Evolutionary conservation across 2,888 invertebrate genomes (phyloP).

Genomic region (Coecobrya sp.): DNA sequence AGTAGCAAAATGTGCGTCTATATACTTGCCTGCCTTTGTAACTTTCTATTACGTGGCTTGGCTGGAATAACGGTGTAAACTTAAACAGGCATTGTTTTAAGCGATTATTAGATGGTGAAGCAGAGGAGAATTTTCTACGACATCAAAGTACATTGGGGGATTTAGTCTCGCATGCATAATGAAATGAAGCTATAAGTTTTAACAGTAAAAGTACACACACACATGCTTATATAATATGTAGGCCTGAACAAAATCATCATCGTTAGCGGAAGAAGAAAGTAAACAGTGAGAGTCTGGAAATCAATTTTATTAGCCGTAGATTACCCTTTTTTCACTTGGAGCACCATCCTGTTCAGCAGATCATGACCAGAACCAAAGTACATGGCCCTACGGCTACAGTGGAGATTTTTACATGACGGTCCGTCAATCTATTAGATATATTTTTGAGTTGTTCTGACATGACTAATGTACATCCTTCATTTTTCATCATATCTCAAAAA

Average conservation of each 20-base stretch:
- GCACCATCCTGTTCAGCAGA: conserved; percentile 21
- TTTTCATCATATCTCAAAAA: conserved; percentile 57
- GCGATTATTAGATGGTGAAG: conserved; percentile 3
- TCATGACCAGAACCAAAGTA: conserved; percentile 21
- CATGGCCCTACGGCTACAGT: conserved; percentile 4
- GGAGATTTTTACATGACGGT: conserved; percentile 46
- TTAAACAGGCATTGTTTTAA: conserved; percentile 43
- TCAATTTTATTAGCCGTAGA: conserved; percentile 66
- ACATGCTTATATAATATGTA: not conserved
- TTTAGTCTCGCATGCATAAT: conserved; percentile 60
- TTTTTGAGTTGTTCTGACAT: conserved; percentile 55
- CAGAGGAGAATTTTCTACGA: conserved; percentile 47
- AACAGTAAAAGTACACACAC: not conserved
- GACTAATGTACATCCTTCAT: conserved; percentile 75
- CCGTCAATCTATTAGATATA: conserved; percentile 58
- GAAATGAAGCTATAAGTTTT: not conserved
- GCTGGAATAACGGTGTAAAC: not conserved
- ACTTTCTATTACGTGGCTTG: conserved; percentile 24
- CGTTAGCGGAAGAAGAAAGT: conserved; percentile 1
- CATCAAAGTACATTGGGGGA: conserved; percentile 37
- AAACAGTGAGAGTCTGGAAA: not conserved
- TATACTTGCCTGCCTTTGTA: not conserved
- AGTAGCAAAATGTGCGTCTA: not conserved
- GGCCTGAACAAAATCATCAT: not conserved
- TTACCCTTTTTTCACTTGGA: conserved; percentile 39